These are phyloP conservation scores for Wasmannia auropunctata DNA, from an alignment of 1,140 invertebrate species.

Conservation along the genomic window DNA sequence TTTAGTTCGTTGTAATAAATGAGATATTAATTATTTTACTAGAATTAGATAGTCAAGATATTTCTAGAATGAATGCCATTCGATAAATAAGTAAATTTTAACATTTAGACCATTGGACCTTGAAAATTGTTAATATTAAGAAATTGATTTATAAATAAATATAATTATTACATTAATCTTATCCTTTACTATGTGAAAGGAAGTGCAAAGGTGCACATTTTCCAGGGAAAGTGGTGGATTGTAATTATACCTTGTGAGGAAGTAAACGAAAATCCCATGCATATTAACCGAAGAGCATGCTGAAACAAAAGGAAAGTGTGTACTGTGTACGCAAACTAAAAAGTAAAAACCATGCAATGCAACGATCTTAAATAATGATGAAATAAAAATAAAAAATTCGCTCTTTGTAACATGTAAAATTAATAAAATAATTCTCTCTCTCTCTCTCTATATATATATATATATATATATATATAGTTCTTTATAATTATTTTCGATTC, in stretches of 20 bases:
- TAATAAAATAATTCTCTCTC: constrained; percentile 40
- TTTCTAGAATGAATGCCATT: background rate
- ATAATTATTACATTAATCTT: constrained; percentile 5
- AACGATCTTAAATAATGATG: constrained; percentile 31
- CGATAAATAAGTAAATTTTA: too few relatives aligned
- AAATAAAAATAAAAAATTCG: constrained; percentile 25
- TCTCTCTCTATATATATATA: background rate
- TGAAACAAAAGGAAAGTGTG: constrained; percentile 78
- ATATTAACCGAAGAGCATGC: constrained; percentile 80
- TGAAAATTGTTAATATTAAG: background rate
- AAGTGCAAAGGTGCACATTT: constrained; percentile 47
- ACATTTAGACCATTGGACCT: background rate
- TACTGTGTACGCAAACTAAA: constrained; percentile 19
- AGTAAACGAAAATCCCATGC: constrained; percentile 79
- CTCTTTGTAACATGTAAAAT: constrained; percentile 20
- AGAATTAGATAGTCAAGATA: background rate
- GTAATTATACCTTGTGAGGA: constrained; percentile 54
- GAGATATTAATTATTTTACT: background rate
- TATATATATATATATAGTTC: background rate
- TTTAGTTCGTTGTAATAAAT: too few relatives aligned
- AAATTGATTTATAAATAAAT: background rate
- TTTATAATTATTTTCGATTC: background rate
- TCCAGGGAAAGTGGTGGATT: constrained; percentile 41
- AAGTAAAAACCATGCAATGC: constrained; percentile 11
- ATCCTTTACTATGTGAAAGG: background rate